Percentiles rank a stretch among this genome's conserved stretches.
Conservation (phyloP, 2,113 vertebrate genomes). For the Urocitellus parryii region DNA sequence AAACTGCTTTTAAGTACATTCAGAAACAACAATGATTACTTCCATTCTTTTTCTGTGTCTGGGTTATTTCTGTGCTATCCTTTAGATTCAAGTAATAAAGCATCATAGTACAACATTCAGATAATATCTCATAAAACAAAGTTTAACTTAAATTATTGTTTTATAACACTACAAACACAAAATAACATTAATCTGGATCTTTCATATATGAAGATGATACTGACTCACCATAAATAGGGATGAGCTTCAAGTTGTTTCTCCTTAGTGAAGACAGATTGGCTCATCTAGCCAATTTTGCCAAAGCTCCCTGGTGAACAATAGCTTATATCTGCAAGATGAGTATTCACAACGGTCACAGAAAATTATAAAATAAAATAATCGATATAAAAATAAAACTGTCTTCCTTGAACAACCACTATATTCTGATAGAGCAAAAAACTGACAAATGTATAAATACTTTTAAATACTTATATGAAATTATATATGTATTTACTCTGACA, state of each 20-base stretch:
- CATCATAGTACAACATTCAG: neutral
- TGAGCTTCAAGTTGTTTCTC: constrained; percentile 48
- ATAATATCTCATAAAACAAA: constrained; percentile 34
- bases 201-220: neutral
- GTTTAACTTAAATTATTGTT: constrained; percentile 25
- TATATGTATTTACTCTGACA: neutral
- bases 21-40: neutral
- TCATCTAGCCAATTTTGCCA: constrained; percentile 28
- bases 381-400: constrained; percentile 45
- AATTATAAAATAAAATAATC: constrained; percentile 56
- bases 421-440: constrained; percentile 23
- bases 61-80: neutral
- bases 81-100: constrained; percentile 1
- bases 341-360: constrained; percentile 53
- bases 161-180: constrained; percentile 30
- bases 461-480: neutral
- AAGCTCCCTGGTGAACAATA: constrained; percentile 41
- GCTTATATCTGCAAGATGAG: constrained; percentile 56
- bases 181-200: neutral
- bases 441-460: neutral
- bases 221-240: constrained; percentile 57
- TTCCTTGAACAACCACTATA: constrained; percentile 12
- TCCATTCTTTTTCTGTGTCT: neutral
- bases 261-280: neutral
- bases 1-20: constrained; percentile 29